Base-by-base conservation (phyloP, 37 sponge, comb jelly and placozoan species). In the Oopsacas minuta region DNA sequence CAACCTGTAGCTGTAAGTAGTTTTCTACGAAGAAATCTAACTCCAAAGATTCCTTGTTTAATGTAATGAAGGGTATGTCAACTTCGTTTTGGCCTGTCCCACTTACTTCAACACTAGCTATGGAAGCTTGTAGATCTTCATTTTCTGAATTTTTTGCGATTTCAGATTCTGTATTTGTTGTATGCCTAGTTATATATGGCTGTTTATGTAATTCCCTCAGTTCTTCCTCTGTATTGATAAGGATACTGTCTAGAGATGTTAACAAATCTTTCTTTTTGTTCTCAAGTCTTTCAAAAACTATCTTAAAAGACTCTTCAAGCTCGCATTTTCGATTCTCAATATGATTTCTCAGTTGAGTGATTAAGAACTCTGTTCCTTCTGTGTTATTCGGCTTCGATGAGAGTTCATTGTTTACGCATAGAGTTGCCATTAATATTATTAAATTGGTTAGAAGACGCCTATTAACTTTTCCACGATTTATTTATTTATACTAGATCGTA, bases 21-120 rank as follows among this genome's bases (percentile, higher is more conserved):
- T 61, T 61, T 25, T 61, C 75, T 61, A 61, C 7, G 22, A 61
- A 61, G 75, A 61, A 61, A 61, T 61, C 75, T 61, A 61, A 61
- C 75, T 61, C 75, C 32, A 61, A 34, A 5, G 75, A 3, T 10
- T 61, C 75, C 28, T 61, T 61, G 17, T 25, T 10, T 32, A 61
- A 32, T 3, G 28, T 61, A 3, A 61, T 34, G 75, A 61, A 61
- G 22, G 75, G 75, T 20, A 61, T 61, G 22, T 61, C 75, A 7
- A 61, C 75, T n/a, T 61, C 30, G n/a, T n/a, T n/a, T 12, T 61
- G 28, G 30, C 28, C 22, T 5, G 20, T n/a, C 7, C 28, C 22
- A n/a, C 28, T 61, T n/a, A 61, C 7, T 5, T 12, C 28, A 34
- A 61, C 32, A 34, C 75, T 61, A 12, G 75, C 22, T n/a, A n/a